phyloP scores from a whole-genome alignment of 2,113 vertebrate genomes.

The Phyllopteryx taeniolatus region DNA sequence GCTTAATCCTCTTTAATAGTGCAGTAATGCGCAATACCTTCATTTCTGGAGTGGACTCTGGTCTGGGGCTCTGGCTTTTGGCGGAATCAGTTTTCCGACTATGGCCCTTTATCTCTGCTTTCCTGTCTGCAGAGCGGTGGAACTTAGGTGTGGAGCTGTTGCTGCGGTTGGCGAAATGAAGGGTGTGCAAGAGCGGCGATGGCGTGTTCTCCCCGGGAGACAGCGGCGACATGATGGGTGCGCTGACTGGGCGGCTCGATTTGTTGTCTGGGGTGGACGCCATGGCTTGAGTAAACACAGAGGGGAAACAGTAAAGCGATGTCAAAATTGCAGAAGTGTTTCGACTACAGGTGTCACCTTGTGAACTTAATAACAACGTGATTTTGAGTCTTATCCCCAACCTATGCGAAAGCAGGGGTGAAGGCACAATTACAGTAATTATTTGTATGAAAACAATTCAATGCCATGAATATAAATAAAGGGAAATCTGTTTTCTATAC shows the following conservation, averaged over 20 bases:
- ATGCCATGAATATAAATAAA: too few relatives aligned
- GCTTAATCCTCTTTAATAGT: background rate
- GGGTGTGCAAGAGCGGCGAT: conserved; percentile 49
- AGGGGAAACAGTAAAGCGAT: background rate
- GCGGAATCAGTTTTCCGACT: conserved; percentile 49
- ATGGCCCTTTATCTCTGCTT: conserved; percentile 63
- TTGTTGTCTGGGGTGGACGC: conserved; percentile 83
- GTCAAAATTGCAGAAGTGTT: background rate
- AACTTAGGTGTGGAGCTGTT: conserved; percentile 62
- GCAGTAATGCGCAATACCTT: conserved; percentile 72
- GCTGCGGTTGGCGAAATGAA: conserved; percentile 33
- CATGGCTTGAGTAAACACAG: conserved; percentile 68
- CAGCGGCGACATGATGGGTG: conserved; percentile 84
- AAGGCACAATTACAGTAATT: too few relatives aligned
- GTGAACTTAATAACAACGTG: background rate
- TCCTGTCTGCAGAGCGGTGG: conserved; percentile 66
- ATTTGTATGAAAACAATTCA: too few relatives aligned
- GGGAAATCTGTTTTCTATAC: background rate
- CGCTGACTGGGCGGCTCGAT: conserved; percentile 87
- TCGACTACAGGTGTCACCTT: background rate
- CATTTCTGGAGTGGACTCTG: conserved; percentile 66
- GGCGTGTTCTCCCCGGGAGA: conserved; percentile 70
- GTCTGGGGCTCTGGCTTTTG: conserved; percentile 66
- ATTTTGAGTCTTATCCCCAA: too few relatives aligned
- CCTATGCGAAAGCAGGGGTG: too few relatives aligned